Percentiles rank a stretch among this genome's conserved stretches.
These are phyloP conservation scores for Galerucella nymphaeae DNA, from an alignment of 2,888 invertebrate species.

Conservation along the genomic window DNA sequence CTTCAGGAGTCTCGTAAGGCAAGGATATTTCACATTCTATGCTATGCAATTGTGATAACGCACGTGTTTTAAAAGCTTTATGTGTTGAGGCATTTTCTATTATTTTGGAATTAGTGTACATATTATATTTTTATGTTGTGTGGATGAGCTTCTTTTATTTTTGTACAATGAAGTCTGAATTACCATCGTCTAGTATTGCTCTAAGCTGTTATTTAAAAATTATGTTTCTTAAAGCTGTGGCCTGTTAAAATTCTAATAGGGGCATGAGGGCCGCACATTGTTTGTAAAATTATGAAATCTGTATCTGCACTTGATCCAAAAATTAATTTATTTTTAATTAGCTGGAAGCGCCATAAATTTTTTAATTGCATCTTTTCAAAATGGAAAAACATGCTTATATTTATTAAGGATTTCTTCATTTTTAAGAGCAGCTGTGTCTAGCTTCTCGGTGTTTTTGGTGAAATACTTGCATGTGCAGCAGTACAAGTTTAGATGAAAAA, in stretches of 20 bases:
- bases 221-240: too few species aligned
- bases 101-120: constrained; percentile 17
- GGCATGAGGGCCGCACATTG: too few species aligned
- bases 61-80: constrained; percentile 52
- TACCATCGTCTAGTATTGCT: too few species aligned
- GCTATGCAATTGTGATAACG: constrained; percentile 60
- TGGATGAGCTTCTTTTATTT: neutral
- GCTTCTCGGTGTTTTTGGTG: neutral
- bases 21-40: constrained; percentile 66
- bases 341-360: neutral
- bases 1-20: constrained; percentile 79
- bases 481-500: neutral
- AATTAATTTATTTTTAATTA: too few species aligned
- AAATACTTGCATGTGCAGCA: neutral
- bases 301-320: too few species aligned
- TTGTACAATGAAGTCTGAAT: neutral
- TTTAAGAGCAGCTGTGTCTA: neutral
- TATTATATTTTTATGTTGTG: neutral
- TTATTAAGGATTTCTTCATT: neutral
- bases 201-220: too few species aligned
- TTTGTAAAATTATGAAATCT: too few species aligned
- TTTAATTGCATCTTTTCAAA: neutral
- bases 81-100: constrained; percentile 38
- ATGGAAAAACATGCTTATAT: neutral
- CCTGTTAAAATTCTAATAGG: too few species aligned